phyloP scores from a whole-genome alignment of 2,888 invertebrate species.

The Caenorhabditis auriculariae region DNA sequence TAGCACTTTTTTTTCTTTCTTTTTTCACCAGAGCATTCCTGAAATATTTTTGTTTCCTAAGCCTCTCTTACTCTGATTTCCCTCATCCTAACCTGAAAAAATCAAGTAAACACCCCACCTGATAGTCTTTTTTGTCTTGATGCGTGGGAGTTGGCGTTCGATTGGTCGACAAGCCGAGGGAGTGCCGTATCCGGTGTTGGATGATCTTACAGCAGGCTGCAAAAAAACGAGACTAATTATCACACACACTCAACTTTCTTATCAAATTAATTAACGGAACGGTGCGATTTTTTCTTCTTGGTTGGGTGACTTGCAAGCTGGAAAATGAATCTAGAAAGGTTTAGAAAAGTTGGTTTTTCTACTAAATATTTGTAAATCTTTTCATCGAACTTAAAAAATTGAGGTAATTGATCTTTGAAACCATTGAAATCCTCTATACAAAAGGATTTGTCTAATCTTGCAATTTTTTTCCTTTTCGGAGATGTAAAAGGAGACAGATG shows the following conservation, averaged over 20 bases:
- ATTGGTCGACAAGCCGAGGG: constrained; percentile 12
- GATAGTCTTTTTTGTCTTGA: constrained; percentile 22
- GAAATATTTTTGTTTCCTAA: no score
- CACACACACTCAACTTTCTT: neutral
- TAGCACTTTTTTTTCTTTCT: neutral
- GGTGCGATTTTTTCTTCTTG: neutral
- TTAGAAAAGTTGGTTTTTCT: neutral
- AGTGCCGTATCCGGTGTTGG: constrained; percentile 18
- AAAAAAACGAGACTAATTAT: constrained; percentile 2
- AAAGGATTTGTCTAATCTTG: no score
- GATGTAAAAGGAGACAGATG: no score
- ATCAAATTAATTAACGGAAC: neutral
- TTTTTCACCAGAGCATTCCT: no score
- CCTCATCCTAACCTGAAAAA: no score
- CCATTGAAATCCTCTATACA: no score
- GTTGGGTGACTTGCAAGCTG: neutral
- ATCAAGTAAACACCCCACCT: neutral
- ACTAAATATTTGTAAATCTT: no score
- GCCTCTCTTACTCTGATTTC: no score
- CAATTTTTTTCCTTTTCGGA: no score
- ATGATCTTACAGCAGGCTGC: constrained; percentile 34
- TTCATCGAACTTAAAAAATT: no score
- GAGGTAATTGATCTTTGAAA: no score
- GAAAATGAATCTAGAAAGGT: neutral
- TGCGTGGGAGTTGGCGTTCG: constrained; percentile 30